Evolutionary conservation across 2,888 invertebrate genomes (phyloP).

Genomic region (Sphaeridia pumilis): DNA sequence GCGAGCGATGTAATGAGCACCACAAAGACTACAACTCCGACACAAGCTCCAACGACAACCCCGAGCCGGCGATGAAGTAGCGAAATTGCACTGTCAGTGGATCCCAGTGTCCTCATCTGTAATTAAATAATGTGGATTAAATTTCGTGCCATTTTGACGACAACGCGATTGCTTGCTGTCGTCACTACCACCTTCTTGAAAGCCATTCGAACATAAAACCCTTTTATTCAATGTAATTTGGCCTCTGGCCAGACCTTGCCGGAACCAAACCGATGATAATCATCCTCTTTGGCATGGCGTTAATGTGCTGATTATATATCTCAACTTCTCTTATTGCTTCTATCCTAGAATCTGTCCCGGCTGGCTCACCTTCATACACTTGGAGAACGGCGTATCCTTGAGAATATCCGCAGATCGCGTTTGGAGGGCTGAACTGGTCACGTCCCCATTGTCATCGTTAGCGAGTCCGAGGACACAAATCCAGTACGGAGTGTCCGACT

Average conservation of each 20-base stretch:
- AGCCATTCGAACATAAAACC: too few relatives aligned
- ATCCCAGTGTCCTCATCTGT: constrained; percentile 40
- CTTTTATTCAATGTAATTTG: too few relatives aligned
- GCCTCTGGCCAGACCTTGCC: background rate
- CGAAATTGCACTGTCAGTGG: constrained; percentile 42
- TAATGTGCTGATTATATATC: background rate
- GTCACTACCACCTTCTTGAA: background rate
- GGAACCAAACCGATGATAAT: background rate
- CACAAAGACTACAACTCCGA: constrained; percentile 74
- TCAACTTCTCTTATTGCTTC: background rate
- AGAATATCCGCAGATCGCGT: constrained; percentile 40
- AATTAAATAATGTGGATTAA: constrained; percentile 7
- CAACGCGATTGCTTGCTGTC: background rate
- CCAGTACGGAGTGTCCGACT: constrained; percentile 66
- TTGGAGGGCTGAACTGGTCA: constrained; percentile 44
- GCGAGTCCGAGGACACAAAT: constrained; percentile 81
- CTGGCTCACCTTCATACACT: constrained; percentile 51
- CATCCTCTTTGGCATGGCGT: background rate
- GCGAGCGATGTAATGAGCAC: constrained; percentile 71
- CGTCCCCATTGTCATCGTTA: constrained; percentile 50
- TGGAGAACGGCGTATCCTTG: constrained; percentile 59
- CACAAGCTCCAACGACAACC: constrained; percentile 71
- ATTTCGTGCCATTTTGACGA: background rate
- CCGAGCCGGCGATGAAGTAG: constrained; percentile 69
- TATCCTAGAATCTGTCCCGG: too few relatives aligned